Evolutionary conservation across 2,797 vertebrate genomes (phyloP).

Genomic region (Lepidocolaptes lacrymiger): DNA sequence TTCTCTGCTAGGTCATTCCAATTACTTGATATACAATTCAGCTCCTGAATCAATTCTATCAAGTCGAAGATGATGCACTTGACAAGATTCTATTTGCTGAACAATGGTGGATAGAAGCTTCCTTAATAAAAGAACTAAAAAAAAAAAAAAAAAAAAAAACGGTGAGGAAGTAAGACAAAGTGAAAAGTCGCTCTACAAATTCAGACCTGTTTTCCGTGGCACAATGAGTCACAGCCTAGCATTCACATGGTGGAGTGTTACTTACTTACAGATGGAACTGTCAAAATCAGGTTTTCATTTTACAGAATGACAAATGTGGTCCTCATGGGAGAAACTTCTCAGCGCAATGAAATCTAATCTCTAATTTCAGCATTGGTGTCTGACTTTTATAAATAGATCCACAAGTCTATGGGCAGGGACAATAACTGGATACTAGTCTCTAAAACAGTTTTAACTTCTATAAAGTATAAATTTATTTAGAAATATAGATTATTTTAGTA

Average conservation of each 20-base stretch:
- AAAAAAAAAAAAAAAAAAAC: not conserved
- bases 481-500: too few species aligned
- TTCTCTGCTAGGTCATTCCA: constrained; percentile 31
- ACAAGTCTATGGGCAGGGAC: not conserved
- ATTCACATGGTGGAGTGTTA: not conserved
- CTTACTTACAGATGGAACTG: constrained; percentile 26
- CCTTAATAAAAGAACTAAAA: constrained; percentile 3
- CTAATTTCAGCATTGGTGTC: not conserved
- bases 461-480: too few species aligned
- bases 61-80: not conserved
- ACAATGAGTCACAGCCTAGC: constrained; percentile 8
- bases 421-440: too few species aligned
- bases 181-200: not conserved
- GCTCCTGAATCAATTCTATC: not conserved
- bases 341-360: constrained; percentile 41
- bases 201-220: not conserved
- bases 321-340: not conserved
- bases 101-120: constrained; percentile 16
- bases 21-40: constrained; percentile 45
- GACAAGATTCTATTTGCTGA: constrained; percentile 37
- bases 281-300: constrained; percentile 41
- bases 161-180: constrained; percentile 13
- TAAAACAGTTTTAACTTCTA: too few species aligned
- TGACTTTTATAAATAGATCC: not conserved
- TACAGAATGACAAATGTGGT: constrained; percentile 3